phyloP scores from a whole-genome alignment of 2,113 vertebrate genomes.

The Parus major region DNA sequence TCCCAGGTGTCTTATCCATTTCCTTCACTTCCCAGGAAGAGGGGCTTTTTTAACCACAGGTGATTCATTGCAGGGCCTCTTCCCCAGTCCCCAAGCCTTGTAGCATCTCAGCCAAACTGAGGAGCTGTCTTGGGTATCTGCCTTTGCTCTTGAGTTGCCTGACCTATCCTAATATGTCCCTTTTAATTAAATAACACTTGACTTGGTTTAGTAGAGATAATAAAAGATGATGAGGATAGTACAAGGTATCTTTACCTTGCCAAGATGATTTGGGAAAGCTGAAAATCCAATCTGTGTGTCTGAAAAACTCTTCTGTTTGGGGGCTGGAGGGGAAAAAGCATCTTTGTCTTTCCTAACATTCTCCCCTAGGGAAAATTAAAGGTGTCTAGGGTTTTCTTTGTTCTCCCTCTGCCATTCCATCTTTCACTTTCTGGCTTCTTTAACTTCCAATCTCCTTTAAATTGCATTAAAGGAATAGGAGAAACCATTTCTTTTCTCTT shows the following conservation, averaged over 20 bases:
- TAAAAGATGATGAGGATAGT: slow-evolving; percentile 6
- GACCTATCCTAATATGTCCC: not conserved
- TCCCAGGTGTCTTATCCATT: not conserved
- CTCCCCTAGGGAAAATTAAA: slow-evolving; percentile 36
- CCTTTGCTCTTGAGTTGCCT: not conserved
- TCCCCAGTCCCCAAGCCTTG: not conserved
- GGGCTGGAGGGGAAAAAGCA: not conserved
- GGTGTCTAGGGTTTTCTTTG: not conserved
- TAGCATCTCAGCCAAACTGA: not conserved
- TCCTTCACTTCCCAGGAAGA: not conserved
- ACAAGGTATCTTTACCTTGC: slow-evolving; percentile 31
- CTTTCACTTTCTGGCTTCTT: slow-evolving; percentile 49
- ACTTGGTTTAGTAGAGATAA: slow-evolving; percentile 14
- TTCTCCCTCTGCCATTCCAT: not conserved
- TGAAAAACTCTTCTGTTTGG: not conserved
- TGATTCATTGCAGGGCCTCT: not conserved
- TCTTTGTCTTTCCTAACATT: not conserved
- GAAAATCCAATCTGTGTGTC: slow-evolving; percentile 36
- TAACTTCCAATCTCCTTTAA: slow-evolving; percentile 58
- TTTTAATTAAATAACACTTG: slow-evolving; percentile 46
- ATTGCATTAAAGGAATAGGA: slow-evolving; percentile 51
- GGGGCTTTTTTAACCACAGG: not conserved
- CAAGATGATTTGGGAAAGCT: slow-evolving; percentile 10
- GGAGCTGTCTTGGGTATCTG: not conserved
- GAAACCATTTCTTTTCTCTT: slow-evolving; percentile 23